Percentiles rank a stretch among this genome's conserved stretches.
Conservation (phyloP, 2,113 vertebrate genomes). For the Hemibagrus wyckioides region DNA sequence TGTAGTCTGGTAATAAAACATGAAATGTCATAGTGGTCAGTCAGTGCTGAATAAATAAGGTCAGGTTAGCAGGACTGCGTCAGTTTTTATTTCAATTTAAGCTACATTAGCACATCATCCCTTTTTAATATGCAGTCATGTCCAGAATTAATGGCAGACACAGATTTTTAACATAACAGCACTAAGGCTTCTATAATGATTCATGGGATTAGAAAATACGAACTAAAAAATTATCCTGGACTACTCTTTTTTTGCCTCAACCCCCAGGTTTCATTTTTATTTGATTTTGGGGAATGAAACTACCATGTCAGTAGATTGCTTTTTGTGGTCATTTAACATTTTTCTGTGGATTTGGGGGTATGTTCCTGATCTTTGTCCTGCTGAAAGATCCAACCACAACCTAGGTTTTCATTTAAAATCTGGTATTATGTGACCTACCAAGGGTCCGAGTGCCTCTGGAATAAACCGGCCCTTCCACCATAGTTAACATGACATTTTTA, state of each 20-base stretch:
- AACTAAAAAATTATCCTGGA: neutral
- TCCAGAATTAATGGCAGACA: neutral
- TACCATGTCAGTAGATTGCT: neutral
- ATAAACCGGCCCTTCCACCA: neutral
- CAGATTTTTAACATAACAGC: neutral
- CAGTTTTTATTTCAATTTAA: no score
- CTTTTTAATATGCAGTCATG: neutral
- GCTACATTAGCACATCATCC: neutral
- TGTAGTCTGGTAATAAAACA: neutral
- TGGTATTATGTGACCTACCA: neutral
- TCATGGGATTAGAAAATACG: neutral
- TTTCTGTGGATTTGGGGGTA: neutral
- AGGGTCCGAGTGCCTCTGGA: neutral
- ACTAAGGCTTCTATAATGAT: neutral
- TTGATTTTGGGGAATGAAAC: neutral
- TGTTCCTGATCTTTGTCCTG: neutral
- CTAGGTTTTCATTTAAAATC: neutral
- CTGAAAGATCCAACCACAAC: neutral
- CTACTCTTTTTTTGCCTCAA: neutral
- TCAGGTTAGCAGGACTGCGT: slow-evolving; percentile 5
- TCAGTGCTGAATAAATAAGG: neutral
- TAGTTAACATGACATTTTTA: neutral
- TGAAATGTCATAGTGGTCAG: neutral
- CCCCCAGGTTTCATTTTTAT: neutral
- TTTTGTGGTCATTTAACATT: neutral